A percentile compares a stretch with the other conserved stretches of the same genome.
Evolutionary conservation across 2,797 vertebrate genomes (phyloP).

Genomic region (Gymnocypris eckloni): DNA sequence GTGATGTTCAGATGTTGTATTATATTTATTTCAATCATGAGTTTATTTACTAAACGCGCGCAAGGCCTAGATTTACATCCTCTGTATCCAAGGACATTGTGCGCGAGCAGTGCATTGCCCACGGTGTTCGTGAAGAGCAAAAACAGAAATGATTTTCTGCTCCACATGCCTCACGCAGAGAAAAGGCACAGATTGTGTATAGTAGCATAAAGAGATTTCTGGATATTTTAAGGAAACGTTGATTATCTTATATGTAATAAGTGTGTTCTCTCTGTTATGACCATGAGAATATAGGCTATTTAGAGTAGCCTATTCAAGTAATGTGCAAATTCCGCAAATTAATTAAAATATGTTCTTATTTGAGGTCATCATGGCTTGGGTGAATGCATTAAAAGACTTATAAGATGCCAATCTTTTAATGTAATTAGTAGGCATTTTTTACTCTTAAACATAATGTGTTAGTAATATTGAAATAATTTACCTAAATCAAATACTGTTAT

Average conservation of each 20-base stretch:
- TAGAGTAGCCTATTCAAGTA: not conserved
- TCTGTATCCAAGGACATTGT: slow-evolving; percentile 72
- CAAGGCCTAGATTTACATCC: slow-evolving; percentile 40
- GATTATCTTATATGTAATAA: not conserved
- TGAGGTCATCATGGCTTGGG: not conserved
- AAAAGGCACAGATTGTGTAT: not conserved
- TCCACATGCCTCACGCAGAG: slow-evolving; percentile 63
- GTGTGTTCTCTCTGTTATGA: not conserved
- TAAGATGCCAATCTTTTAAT: not conserved
- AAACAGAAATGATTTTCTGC: slow-evolving; percentile 67
- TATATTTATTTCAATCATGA: slow-evolving; percentile 15
- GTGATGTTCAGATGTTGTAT: not conserved
- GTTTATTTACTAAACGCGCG: slow-evolving; percentile 13
- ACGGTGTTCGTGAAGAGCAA: slow-evolving; percentile 55
- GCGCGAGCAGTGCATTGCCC: slow-evolving; percentile 64
- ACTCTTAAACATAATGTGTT: not conserved
- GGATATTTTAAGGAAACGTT: not conserved
- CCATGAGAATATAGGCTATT: too few relatives aligned
- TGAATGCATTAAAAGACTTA: not conserved
- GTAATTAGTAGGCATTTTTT: not conserved
- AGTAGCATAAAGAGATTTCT: not conserved
- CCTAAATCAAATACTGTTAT: not conserved
- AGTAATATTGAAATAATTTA: not conserved
- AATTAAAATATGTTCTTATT: not conserved
- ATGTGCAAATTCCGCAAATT: not conserved